Evolutionary conservation across 2,888 invertebrate genomes (phyloP).

Genomic region (Archaeoteleia sp.): DNA sequence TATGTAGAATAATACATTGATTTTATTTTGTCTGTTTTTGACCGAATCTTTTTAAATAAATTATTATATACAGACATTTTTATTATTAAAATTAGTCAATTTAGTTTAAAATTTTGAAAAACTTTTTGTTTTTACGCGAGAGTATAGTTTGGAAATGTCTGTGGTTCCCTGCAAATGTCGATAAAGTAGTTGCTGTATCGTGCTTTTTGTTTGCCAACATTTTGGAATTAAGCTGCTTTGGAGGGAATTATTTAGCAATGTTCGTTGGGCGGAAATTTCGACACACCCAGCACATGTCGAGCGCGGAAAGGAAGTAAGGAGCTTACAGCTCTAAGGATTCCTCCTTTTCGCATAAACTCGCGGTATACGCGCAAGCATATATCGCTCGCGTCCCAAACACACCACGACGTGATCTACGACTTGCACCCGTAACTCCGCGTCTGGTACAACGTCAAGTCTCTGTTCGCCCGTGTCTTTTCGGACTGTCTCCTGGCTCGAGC

Average conservation of each 20-base stretch:
- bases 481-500: constrained; percentile 2
- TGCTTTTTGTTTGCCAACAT: background rate
- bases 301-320: constrained; percentile 45
- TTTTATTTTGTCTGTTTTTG: too few relatives aligned
- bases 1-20: too few relatives aligned
- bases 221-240: constrained; percentile 40
- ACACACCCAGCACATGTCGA: constrained; percentile 49
- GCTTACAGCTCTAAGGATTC: constrained; percentile 51
- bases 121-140: too few relatives aligned
- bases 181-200: too few relatives aligned
- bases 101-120: too few relatives aligned
- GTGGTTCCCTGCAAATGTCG: too few relatives aligned
- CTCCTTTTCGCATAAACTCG: constrained; percentile 47
- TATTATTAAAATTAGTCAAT: too few relatives aligned
- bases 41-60: too few relatives aligned
- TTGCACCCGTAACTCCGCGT: constrained; percentile 33
- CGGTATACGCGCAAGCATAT: constrained; percentile 31
- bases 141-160: too few relatives aligned
- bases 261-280: constrained; percentile 46
- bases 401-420: constrained; percentile 37
- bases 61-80: too few relatives aligned
- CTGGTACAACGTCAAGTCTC: constrained; percentile 38
- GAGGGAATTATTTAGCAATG: constrained; percentile 36
- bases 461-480: constrained; percentile 30
- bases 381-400: constrained; percentile 42